A percentile compares a stretch with the other conserved stretches of the same genome.
These are phyloP conservation scores for Deilephila elpenor DNA, from an alignment of 2,888 invertebrate genomes.

Conservation along the genomic window DNA sequence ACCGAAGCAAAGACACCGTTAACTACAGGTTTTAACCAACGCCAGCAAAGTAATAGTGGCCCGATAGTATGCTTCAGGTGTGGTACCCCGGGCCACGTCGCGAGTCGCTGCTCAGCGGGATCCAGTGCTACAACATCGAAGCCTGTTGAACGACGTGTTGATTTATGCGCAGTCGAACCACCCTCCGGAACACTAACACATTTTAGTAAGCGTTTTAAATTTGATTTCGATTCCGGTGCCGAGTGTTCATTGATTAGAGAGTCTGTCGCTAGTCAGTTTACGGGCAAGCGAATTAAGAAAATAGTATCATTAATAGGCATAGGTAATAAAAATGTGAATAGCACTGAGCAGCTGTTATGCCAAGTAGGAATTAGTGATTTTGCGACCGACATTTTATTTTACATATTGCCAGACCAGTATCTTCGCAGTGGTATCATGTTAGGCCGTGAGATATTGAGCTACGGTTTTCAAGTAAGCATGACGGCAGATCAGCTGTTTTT, in stretches of 20 bases:
- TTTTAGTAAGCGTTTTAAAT: too few relatives aligned
- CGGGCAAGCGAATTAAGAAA: too few relatives aligned
- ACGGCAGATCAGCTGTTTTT: not conserved
- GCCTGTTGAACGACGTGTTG: not conserved
- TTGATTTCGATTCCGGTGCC: too few relatives aligned
- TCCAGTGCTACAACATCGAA: constrained; percentile 8
- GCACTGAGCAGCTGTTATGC: constrained; percentile 24
- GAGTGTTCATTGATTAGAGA: not conserved
- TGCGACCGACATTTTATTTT: constrained; percentile 25
- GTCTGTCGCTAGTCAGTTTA: constrained; percentile 27
- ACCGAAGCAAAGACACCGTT: not conserved
- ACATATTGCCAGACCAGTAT: constrained; percentile 32
- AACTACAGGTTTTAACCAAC: too few relatives aligned
- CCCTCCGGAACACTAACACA: too few relatives aligned
- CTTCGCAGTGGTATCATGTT: constrained; percentile 25
- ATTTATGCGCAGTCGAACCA: too few relatives aligned
- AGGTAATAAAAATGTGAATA: too few relatives aligned
- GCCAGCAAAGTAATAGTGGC: too few relatives aligned
- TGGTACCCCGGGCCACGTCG: not conserved
- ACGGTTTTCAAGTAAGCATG: not conserved
- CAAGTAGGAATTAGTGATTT: constrained; percentile 15
- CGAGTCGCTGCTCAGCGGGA: not conserved
- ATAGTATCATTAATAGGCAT: too few relatives aligned
- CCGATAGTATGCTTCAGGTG: not conserved
- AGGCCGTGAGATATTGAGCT: constrained; percentile 28